Base-by-base conservation (phyloP, 1,140 invertebrate genomes). In the Olivierus martensii region DNA sequence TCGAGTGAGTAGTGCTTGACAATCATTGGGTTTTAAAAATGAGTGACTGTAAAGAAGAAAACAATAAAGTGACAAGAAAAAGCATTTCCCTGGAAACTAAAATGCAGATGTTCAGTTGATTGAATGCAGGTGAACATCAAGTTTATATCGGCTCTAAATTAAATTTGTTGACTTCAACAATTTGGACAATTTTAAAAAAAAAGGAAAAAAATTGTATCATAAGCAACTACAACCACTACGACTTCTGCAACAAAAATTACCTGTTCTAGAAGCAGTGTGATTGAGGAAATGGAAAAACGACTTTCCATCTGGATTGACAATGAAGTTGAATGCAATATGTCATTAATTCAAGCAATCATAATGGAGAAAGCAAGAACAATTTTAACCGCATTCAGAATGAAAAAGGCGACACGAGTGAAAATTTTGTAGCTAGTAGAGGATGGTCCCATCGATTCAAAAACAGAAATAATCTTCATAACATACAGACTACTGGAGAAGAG, bases 401-500 rank as follows among this genome's bases (percentile, higher is more conserved):
- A n/a, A 15, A 3, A 50, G n/a, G 46, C 14, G 12, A 17, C 17
- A 41, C 3, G 3, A 41, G 4, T 11, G 46, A 49, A 38, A 39
- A 18, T 12, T 38, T 38, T 11, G 9, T 21, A 15, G 35, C 35
- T 18, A 49, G 35, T 21, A 0, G 46, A 49, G 5, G 34, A 12
- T 38, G 46, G 15, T 49, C 19, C 18, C n/a, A n/a, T n/a, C n/a
- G n/a, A n/a, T n/a, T n/a, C n/a, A n/a, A n/a, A n/a, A n/a, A n/a
- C n/a, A n/a, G n/a, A n/a, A n/a, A n/a, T n/a, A 49, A 46, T 46
- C 18, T 39, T 46, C 52, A 49, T 54, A 49, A 41, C 22, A 48
- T 54, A 49, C 28, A 43, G 35, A 49, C 49, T n/a, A n/a, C n/a
- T n/a, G n/a, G n/a, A 14, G 42, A 34, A n/a, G 46, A 39, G 46